A percentile compares a stretch with the other conserved stretches of the same genome.
phyloP scores from a whole-genome alignment of 2,113 vertebrate species.

The Grantiella picta region DNA sequence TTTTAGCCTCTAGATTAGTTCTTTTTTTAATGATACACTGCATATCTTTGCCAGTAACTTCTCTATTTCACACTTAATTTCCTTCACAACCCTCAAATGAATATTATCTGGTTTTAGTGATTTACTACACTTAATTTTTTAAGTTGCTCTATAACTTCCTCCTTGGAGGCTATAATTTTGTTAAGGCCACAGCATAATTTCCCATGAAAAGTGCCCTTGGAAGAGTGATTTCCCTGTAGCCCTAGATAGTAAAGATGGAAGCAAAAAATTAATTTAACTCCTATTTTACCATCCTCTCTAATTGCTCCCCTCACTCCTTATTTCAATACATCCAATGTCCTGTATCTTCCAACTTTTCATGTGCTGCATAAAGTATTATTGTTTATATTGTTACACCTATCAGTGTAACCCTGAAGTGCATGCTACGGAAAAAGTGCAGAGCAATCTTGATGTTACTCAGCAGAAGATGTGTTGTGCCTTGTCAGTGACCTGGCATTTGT shows the following conservation, averaged over 20 bases:
- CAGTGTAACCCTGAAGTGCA: background rate
- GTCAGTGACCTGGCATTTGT: background rate
- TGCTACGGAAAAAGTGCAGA: background rate
- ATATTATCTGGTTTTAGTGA: slow-evolving; percentile 19
- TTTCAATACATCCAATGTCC: background rate
- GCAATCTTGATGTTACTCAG: background rate
- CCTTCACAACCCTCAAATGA: slow-evolving; percentile 5
- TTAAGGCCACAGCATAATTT: slow-evolving; percentile 22
- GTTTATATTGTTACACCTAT: background rate
- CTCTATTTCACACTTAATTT: slow-evolving; percentile 48
- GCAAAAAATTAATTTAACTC: slow-evolving; percentile 37
- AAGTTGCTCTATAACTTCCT: slow-evolving; percentile 34
- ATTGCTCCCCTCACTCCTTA: background rate
- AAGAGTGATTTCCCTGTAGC: slow-evolving; percentile 22
- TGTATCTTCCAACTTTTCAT: background rate
- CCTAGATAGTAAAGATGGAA: background rate
- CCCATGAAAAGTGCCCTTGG: slow-evolving; percentile 22
- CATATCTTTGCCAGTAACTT: background rate
- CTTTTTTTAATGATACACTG: background rate
- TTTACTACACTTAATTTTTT: slow-evolving; percentile 40
- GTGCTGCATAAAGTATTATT: background rate
- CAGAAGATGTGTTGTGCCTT: background rate
- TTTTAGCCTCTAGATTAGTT: background rate
- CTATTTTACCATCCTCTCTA: background rate
- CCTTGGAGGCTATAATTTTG: slow-evolving; percentile 19